Conservation (phyloP, 2,113 vertebrate genomes). For the Athene cunicularia region DNA sequence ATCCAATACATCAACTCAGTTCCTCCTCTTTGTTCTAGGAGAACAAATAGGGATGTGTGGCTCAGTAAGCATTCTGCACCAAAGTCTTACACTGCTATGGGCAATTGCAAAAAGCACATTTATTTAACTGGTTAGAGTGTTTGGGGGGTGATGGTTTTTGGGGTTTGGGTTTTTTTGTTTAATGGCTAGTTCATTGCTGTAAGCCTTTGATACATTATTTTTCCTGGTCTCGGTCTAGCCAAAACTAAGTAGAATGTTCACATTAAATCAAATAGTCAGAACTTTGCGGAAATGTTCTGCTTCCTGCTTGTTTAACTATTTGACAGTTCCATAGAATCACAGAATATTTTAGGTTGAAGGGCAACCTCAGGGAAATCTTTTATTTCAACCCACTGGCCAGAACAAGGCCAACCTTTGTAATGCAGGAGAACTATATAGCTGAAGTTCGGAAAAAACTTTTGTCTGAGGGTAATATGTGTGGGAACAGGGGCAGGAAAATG, state of each 20-base stretch:
- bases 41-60: not conserved
- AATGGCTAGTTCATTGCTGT: not conserved
- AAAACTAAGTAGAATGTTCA: not conserved
- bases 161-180: not conserved
- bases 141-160: not conserved
- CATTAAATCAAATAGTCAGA: not conserved
- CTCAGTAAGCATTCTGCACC: not conserved
- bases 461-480: not conserved
- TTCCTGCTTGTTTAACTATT: not conserved
- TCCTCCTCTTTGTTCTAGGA: not conserved
- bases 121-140: not conserved
- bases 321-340: not conserved
- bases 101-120: not conserved
- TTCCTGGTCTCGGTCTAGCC: not conserved
- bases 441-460: not conserved
- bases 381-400: not conserved
- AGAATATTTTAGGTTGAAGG: not conserved
- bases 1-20: not conserved
- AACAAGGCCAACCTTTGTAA: not conserved
- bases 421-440: not conserved
- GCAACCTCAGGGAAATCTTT: not conserved
- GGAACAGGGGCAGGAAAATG: not conserved
- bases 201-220: not conserved
- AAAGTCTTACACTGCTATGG: not conserved
- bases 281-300: not conserved